Conservation (phyloP, 2,888 invertebrate genomes). For the Mesorhabditis sp. region DNA sequence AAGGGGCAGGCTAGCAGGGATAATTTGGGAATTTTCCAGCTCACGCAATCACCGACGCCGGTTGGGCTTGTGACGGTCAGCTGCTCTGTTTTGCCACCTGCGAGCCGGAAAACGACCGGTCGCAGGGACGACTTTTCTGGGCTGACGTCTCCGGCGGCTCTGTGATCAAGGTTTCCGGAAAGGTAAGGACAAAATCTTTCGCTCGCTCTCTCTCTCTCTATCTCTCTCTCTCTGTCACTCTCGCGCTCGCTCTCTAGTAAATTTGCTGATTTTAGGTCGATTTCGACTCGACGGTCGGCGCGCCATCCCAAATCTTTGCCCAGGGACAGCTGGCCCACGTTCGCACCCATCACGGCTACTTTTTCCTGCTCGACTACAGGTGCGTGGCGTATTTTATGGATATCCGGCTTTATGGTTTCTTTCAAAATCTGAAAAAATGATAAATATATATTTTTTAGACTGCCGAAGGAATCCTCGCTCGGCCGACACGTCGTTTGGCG, state of each 20-base stretch:
- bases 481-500: constrained; percentile 32
- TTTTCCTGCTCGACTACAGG: constrained; percentile 49
- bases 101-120: neutral
- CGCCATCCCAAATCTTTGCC: constrained; percentile 31
- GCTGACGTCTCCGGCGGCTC: neutral
- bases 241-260: no score
- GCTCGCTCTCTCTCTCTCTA: neutral
- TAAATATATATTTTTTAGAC: constrained; percentile 13
- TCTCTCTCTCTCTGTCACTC: neutral
- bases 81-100: neutral
- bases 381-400: neutral
- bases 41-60: neutral
- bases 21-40: constrained; percentile 20
- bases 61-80: constrained; percentile 5
- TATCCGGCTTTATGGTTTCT: neutral
- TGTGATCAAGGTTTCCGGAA: neutral
- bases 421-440: neutral
- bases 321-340: constrained; percentile 31
- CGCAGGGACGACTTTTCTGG: neutral
- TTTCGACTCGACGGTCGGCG: constrained; percentile 26
- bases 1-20: neutral
- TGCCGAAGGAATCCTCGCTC: constrained; percentile 21
- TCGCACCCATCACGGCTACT: constrained; percentile 43
- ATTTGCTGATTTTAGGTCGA: constrained; percentile 10
- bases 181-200: constrained; percentile 1